These are phyloP conservation scores for Drosophila subsilvestris DNA, from an alignment of 2,888 invertebrate genomes.

Conservation along the genomic window DNA sequence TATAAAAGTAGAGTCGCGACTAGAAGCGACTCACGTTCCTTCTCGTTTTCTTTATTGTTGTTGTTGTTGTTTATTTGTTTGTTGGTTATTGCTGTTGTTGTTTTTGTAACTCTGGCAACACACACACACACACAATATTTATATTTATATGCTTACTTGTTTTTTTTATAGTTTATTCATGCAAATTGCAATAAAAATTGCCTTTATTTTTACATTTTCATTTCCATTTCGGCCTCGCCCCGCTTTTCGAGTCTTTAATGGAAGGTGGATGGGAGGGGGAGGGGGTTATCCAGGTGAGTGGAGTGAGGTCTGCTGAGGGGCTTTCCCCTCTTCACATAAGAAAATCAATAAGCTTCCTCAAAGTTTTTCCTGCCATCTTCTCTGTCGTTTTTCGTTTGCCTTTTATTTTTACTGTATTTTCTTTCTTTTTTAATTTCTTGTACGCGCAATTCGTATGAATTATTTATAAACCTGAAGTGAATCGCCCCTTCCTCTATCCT, in stretches of 20 bases:
- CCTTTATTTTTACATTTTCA: conserved; percentile 75
- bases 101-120: conserved; percentile 31
- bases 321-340: conserved; percentile 38
- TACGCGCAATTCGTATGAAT: conserved; percentile 69
- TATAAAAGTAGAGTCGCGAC: too few species aligned
- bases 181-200: conserved; percentile 81
- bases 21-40: too few species aligned
- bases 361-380: conserved; percentile 27
- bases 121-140: conserved; percentile 64
- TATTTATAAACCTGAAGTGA: conserved; percentile 70
- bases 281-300: not conserved
- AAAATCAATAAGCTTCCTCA: conserved; percentile 74
- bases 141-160: conserved; percentile 67
- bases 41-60: conserved; percentile 63
- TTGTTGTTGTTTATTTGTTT: conserved; percentile 51
- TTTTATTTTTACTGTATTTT: conserved; percentile 21
- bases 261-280: conserved; percentile 12
- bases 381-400: conserved; percentile 19
- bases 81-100: conserved; percentile 31
- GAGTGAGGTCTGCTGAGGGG: not conserved
- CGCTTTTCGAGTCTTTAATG: conserved; percentile 60
- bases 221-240: conserved; percentile 29
- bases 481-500: conserved; percentile 16
- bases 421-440: conserved; percentile 63
- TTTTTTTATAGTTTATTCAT: conserved; percentile 83